Conservation (phyloP, 2,888 invertebrate genomes). For the Thumatha senex region DNA sequence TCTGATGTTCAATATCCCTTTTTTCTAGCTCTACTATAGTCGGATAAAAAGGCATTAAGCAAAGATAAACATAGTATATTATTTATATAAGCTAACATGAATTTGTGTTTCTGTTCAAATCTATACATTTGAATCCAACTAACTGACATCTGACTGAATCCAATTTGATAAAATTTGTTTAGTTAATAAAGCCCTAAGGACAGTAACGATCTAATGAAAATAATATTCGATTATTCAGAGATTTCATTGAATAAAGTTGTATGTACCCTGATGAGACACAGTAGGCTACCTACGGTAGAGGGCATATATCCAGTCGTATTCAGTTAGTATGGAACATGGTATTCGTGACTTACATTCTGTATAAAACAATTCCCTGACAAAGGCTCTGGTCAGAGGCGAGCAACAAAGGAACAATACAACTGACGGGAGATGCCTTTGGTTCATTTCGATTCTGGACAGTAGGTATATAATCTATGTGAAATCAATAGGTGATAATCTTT, state of each 20-base stretch:
- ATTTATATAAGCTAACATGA: too few species aligned
- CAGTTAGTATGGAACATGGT: slow-evolving; percentile 74
- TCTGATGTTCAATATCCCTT: too few species aligned
- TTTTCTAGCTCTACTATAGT: too few species aligned
- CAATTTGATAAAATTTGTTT: too few species aligned
- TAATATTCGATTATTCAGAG: slow-evolving; percentile 4
- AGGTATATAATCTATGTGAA: slow-evolving; percentile 33
- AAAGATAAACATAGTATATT: too few species aligned
- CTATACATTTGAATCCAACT: too few species aligned
- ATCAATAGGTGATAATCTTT: slow-evolving; percentile 23
- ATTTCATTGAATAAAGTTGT: slow-evolving; percentile 62
- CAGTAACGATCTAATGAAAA: too few species aligned
- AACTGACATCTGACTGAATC: too few species aligned
- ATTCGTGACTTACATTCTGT: slow-evolving; percentile 83
- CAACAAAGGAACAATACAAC: slow-evolving; percentile 77
- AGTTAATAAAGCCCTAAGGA: too few species aligned
- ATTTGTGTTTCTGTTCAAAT: too few species aligned
- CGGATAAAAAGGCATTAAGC: too few species aligned
- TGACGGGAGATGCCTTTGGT: slow-evolving; percentile 71
- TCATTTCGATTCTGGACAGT: slow-evolving; percentile 75
- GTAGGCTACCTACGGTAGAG: slow-evolving; percentile 53
- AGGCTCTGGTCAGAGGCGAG: slow-evolving; percentile 74
- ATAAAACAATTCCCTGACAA: slow-evolving; percentile 82
- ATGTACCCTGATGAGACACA: slow-evolving; percentile 49
- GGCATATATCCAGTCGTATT: slow-evolving; percentile 64